Base-by-base conservation (phyloP, 2,113 vertebrate species). In the Engraulis encrasicolus region DNA sequence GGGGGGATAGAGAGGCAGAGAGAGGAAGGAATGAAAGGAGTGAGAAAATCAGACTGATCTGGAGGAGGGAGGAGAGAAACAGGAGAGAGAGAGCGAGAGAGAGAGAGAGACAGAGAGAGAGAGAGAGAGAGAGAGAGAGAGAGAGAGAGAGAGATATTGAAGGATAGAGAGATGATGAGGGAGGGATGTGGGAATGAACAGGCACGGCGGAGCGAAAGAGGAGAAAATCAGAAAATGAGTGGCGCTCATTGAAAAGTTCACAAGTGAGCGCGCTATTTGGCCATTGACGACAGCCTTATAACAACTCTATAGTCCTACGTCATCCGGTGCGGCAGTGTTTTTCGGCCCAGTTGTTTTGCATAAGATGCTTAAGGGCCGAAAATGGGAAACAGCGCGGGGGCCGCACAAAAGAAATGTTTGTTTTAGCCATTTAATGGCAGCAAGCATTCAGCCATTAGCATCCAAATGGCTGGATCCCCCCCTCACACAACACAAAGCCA, bases 321-420 rank as follows among this genome's bases (percentile, higher is more conserved):
- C 31, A n/a, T n/a, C n/a, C n/a, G n/a, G n/a, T n/a, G n/a, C n/a
- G n/a, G n/a, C 66, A 74, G 66, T 74, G 66, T 36, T 34, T 74
- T 34, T 74, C 15, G 31, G 31, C 66, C 66, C 66, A 74, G 66
- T 34, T 14, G 31, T 6, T 74, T 31, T 74, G 66, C 66, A 34
- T 27, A 19, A 74, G 66, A 74, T 34, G 27, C 66, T 74, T 14
- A 5, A 74, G n/a, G n/a, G n/a, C 27, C 15, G 23, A 15, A 74
- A 18, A 74, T 19, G 12, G 66, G 66, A 74, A 74, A 34, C 31
- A 2, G 66, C 27, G 66, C 14, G 9, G 31, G 23, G 66, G 40
- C n/a, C 27, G 31, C 66, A 74, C 66, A 74, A 74, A 74, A 74
- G 66, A 74, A 74, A 74, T 74, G 66, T 74, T 74, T 74, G 66